Conservation (phyloP, 2,113 vertebrate species). For the Nothocercus nigrocapillus region DNA sequence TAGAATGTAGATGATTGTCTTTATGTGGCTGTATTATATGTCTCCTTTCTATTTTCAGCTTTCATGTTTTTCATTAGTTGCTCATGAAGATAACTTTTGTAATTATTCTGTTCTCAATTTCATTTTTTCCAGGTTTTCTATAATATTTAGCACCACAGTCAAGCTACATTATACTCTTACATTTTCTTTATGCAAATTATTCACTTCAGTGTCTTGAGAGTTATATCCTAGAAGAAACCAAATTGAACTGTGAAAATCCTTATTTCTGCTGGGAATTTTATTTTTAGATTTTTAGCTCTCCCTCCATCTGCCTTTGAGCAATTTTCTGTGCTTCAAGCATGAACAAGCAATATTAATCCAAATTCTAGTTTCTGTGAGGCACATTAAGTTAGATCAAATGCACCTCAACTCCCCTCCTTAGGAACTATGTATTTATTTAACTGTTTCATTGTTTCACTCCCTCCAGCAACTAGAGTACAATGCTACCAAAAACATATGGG, state of each 20-base stretch:
- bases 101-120: neutral
- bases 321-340: conserved; percentile 81
- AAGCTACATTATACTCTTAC: neutral
- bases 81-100: neutral
- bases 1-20: neutral
- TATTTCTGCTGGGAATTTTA: conserved; percentile 79
- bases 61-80: neutral
- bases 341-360: conserved; percentile 83
- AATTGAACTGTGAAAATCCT: conserved; percentile 75
- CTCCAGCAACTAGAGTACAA: neutral
- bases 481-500: neutral
- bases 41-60: neutral
- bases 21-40: neutral
- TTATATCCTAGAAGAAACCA: conserved; percentile 67
- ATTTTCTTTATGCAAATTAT: conserved; percentile 15
- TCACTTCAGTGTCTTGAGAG: conserved; percentile 37
- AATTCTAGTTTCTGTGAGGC: conserved; percentile 76
- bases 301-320: conserved; percentile 79
- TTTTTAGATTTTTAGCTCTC: conserved; percentile 77
- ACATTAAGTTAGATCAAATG: conserved; percentile 76
- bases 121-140: neutral
- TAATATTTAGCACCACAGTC: neutral
- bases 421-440: conserved; percentile 68
- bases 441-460: conserved; percentile 49
- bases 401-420: conserved; percentile 57